phyloP scores from a whole-genome alignment of 1,140 invertebrate species.

The Dolichoris vasculosae region DNA sequence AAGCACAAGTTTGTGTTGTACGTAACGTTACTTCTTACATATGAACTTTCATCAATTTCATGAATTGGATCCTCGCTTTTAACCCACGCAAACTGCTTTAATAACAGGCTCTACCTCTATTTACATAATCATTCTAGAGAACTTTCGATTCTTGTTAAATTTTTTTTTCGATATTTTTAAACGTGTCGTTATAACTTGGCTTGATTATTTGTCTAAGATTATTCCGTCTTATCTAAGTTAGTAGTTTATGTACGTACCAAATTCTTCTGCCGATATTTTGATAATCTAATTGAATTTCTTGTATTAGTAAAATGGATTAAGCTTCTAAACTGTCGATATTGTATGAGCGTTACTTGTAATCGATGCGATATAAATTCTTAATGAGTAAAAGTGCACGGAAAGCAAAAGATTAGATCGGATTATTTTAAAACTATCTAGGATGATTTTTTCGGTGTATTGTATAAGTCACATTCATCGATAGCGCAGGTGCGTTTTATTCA shows the following conservation, averaged over 20 bases:
- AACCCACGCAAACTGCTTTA: constrained; percentile 13
- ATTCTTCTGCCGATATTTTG: neutral
- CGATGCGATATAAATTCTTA: neutral
- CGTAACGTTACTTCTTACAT: constrained; percentile 33
- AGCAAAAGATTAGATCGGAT: constrained; percentile 21
- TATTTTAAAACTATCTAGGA: constrained; percentile 5
- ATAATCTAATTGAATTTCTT: constrained; percentile 27
- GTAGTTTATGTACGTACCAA: neutral
- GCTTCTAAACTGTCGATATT: neutral
- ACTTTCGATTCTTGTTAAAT: too few species aligned
- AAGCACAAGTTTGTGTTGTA: neutral
- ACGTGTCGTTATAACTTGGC: neutral
- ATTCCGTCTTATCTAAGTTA: neutral
- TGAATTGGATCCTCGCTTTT: constrained; percentile 28
- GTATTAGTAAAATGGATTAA: neutral
- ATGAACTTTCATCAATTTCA: constrained; percentile 32
- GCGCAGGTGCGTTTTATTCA: constrained; percentile 29
- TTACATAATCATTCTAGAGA: constrained; percentile 51
- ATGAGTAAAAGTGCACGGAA: constrained; percentile 9
- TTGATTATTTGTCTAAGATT: constrained; percentile 24
- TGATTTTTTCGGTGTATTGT: constrained; percentile 26
- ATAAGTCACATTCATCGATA: constrained; percentile 43
- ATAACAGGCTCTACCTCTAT: constrained; percentile 56
- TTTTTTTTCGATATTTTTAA: neutral
- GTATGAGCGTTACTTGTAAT: neutral